phyloP scores from a whole-genome alignment of 2,797 vertebrate species.

The Rhyacichthys aspro region DNA sequence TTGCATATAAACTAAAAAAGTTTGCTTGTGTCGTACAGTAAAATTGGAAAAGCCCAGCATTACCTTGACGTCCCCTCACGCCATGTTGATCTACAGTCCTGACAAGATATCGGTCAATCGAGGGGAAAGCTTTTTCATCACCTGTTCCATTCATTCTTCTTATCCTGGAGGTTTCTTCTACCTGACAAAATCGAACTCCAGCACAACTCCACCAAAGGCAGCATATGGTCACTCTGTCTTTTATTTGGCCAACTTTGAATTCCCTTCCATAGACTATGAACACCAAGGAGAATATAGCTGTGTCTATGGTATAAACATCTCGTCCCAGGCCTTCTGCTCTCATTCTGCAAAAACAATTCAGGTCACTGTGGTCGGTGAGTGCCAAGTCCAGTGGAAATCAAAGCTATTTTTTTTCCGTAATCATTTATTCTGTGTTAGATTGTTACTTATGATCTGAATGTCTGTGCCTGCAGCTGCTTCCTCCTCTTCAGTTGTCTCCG shows the following conservation, averaged over 20 bases:
- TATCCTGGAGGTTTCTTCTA: constrained; percentile 65
- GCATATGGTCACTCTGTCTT: constrained; percentile 58
- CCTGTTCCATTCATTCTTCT: constrained; percentile 65
- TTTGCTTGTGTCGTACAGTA: constrained; percentile 54
- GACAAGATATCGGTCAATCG: constrained; percentile 57
- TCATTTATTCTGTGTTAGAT: not conserved
- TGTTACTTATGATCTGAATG: not conserved
- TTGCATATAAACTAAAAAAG: not conserved
- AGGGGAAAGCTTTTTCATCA: constrained; percentile 69
- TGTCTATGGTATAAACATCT: constrained; percentile 65
- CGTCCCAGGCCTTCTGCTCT: constrained; percentile 60
- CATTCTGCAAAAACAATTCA: constrained; percentile 54
- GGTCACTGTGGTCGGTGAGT: constrained; percentile 60
- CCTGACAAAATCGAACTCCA: constrained; percentile 46
- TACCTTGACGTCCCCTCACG: constrained; percentile 57
- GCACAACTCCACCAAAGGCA: constrained; percentile 9
- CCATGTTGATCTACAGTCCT: constrained; percentile 58
- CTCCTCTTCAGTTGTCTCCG: constrained; percentile 37
- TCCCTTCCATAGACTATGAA: constrained; percentile 45
- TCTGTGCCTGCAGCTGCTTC: constrained; percentile 38
- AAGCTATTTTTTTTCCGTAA: not conserved
- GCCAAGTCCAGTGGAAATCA: not conserved
- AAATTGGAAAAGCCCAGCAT: constrained; percentile 68
- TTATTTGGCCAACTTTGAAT: constrained; percentile 66
- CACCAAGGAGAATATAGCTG: constrained; percentile 72